phyloP scores from a whole-genome alignment of 2,113 vertebrate genomes.

The Callipepla squamata region DNA sequence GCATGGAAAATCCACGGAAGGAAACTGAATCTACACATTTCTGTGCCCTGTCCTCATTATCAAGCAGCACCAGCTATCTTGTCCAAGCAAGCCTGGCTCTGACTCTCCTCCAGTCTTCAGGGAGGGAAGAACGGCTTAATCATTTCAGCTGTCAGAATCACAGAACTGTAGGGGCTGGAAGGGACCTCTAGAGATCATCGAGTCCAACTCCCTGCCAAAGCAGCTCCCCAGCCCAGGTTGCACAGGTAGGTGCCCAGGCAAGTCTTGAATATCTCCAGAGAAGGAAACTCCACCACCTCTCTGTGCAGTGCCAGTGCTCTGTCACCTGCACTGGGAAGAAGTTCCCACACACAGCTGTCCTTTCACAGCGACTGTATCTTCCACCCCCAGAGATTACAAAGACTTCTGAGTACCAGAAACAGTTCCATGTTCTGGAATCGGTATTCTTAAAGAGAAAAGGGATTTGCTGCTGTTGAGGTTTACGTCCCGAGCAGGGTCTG shows the following conservation, averaged over 20 bases:
- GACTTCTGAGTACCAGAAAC: not conserved
- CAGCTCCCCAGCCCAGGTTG: too few relatives aligned
- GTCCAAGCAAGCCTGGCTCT: rapidly evolving
- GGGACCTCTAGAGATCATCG: too few relatives aligned
- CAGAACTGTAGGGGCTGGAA: too few relatives aligned
- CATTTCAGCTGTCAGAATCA: not conserved
- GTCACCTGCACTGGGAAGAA: too few relatives aligned
- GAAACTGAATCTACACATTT: not conserved
- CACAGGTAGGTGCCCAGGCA: too few relatives aligned
- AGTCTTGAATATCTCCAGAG: too few relatives aligned
- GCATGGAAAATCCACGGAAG: not conserved
- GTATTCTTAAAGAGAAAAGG: not conserved
- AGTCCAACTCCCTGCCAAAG: too few relatives aligned
- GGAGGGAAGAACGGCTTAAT: not conserved
- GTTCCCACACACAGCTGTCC: too few relatives aligned
- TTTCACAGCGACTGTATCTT: not conserved
- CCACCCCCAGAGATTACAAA: not conserved
- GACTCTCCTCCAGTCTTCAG: not conserved
- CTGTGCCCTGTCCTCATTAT: not conserved
- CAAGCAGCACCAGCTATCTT: not conserved
- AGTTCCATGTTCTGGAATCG: not conserved
- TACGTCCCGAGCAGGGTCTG: not conserved
- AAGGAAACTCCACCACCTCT: too few relatives aligned
- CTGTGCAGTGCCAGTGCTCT: too few relatives aligned
- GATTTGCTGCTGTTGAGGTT: not conserved